Evolutionary conservation across 1,140 invertebrate species (phyloP).

Genomic region (Diorhabda carinulata): DNA sequence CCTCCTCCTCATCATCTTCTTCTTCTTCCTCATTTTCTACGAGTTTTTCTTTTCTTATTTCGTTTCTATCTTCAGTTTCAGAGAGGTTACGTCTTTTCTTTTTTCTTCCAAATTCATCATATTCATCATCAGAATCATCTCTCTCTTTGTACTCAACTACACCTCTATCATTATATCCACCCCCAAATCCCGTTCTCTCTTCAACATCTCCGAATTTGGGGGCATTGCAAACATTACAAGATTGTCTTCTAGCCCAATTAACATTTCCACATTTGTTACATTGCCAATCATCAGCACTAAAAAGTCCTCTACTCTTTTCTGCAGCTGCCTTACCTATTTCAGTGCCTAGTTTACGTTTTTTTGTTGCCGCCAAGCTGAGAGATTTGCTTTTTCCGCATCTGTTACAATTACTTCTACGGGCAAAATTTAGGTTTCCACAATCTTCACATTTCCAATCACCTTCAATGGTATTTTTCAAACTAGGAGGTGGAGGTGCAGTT

Average conservation of each 20-base stretch:
- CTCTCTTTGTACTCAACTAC: constrained; percentile 89
- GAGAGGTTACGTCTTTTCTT: constrained; percentile 68
- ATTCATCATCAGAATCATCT: constrained; percentile 82
- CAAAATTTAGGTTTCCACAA: constrained; percentile 94
- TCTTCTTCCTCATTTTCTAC: constrained; percentile 36
- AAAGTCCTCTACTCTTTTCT: constrained; percentile 97
- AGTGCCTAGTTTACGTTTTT: constrained; percentile 87
- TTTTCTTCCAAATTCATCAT: constrained; percentile 91
- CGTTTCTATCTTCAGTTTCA: constrained; percentile 35
- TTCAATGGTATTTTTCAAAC: constrained; percentile 39
- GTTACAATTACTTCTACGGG: constrained; percentile 83
- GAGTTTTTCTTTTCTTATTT: not conserved
- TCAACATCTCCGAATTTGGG: constrained; percentile 92
- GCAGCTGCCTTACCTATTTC: constrained; percentile 98
- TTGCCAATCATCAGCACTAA: constrained; percentile 98
- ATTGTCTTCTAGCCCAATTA: constrained; percentile 95
- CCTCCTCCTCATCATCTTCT: constrained; percentile 57
- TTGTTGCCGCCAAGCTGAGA: constrained; percentile 45
- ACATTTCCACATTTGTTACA: constrained; percentile 99
- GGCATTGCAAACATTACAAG: constrained; percentile 98
- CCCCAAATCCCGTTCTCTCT: constrained; percentile 74
- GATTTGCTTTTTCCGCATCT: constrained; percentile 74
- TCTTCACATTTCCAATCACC: constrained; percentile 58
- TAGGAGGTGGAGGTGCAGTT: constrained; percentile 35
- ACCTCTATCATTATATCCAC: constrained; percentile 90